Percentiles rank a stretch among this genome's conserved stretches.
Conservation (phyloP, 53 echinoderm and acorn worm genomes). For the Holothuria scabra region DNA sequence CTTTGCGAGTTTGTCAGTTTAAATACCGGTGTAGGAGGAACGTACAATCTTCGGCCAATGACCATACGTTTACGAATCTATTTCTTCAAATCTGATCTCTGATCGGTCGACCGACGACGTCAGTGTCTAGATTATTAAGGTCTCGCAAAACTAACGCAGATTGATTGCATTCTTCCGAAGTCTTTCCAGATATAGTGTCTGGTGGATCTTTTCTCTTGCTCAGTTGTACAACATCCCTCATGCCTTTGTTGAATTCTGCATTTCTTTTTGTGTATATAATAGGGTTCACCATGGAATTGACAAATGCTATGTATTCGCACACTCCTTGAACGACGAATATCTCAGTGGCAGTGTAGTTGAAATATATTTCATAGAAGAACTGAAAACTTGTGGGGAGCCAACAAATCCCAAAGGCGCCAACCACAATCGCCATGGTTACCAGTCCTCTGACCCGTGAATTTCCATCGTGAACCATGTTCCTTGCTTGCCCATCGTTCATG, state of each 20-base stretch:
- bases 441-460: slow-evolving; percentile 18
- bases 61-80: no score
- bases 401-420: slow-evolving; percentile 34
- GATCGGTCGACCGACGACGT: no score
- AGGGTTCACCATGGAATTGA: slow-evolving; percentile 43
- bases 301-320: slow-evolving; percentile 25
- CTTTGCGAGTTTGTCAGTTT: no score
- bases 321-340: slow-evolving; percentile 8
- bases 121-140: no score
- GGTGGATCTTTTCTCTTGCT: no score
- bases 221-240: background rate
- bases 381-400: slow-evolving; percentile 40
- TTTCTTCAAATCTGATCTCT: no score
- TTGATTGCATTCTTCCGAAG: no score
- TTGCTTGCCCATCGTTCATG: no score
- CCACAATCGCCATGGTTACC: slow-evolving; percentile 26
- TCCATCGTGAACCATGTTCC: background rate
- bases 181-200: no score
- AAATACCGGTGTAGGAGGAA: no score
- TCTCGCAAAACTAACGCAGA: no score
- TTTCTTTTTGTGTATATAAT: slow-evolving; percentile 34
- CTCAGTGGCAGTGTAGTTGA: background rate
- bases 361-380: slow-evolving; percentile 32
- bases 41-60: no score
- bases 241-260: slow-evolving; percentile 5